phyloP scores from a whole-genome alignment of 1,140 invertebrate genomes.

The Drosophila bocqueti region DNA sequence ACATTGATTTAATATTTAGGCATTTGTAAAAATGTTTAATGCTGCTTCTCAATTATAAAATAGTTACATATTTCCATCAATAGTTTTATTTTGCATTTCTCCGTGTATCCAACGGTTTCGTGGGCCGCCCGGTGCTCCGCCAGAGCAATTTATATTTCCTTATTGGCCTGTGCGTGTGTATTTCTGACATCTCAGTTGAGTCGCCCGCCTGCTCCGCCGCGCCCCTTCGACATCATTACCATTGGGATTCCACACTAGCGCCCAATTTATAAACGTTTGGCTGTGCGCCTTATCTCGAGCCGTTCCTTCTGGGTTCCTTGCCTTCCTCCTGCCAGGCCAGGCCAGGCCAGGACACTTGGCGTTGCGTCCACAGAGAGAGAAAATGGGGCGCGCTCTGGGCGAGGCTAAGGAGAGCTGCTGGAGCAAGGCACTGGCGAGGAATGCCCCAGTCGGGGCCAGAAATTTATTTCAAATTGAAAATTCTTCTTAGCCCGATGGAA shows the following conservation, averaged over 20 bases:
- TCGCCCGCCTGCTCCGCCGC: slow-evolving; percentile 2
- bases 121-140: slow-evolving; percentile 36
- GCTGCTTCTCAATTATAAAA: background rate
- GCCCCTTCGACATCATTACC: slow-evolving; percentile 58
- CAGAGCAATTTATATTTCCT: slow-evolving; percentile 75
- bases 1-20: background rate
- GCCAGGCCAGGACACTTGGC: slow-evolving; percentile 27
- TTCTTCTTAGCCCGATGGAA: slow-evolving; percentile 26
- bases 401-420: background rate
- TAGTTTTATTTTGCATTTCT: background rate
- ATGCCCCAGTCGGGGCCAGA: slow-evolving; percentile 29
- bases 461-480: slow-evolving; percentile 53
- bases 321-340: background rate
- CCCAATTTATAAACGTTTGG: slow-evolving; percentile 78
- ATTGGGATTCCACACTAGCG: slow-evolving; percentile 72
- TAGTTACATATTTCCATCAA: background rate
- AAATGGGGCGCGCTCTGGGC: background rate
- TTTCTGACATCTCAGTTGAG: slow-evolving; percentile 73
- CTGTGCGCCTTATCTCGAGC: slow-evolving; percentile 66
- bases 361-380: slow-evolving; percentile 27
- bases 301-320: slow-evolving; percentile 15
- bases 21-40: background rate
- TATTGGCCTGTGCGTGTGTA: slow-evolving; percentile 64
- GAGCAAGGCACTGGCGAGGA: slow-evolving; percentile 7
- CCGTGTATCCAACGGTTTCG: slow-evolving; percentile 24